phyloP scores from a whole-genome alignment of 2,797 vertebrate genomes.

The Luscinia megarhynchos region DNA sequence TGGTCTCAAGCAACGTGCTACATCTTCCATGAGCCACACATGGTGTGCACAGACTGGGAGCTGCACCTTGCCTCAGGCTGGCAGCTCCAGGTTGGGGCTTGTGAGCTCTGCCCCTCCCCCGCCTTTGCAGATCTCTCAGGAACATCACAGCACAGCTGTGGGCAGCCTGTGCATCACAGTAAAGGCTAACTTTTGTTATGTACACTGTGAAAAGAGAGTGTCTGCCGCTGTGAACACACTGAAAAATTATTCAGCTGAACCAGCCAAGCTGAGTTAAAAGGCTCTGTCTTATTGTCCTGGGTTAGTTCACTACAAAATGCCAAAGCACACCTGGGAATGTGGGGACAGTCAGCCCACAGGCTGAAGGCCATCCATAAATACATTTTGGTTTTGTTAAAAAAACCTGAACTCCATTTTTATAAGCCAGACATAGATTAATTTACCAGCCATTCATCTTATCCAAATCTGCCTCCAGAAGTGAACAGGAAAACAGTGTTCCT shows the following conservation, averaged over 20 bases:
- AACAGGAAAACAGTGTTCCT: background rate
- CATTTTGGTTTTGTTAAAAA: background rate
- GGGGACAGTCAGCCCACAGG: background rate
- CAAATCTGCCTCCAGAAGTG: background rate
- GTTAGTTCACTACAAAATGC: background rate
- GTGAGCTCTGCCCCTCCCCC: background rate
- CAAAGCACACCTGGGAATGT: background rate
- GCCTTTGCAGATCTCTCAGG: background rate
- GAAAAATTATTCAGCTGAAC: background rate
- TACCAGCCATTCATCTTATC: background rate
- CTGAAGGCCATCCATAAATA: background rate
- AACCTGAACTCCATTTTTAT: background rate
- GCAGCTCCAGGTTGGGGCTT: background rate
- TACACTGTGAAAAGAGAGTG: background rate
- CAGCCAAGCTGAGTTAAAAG: background rate
- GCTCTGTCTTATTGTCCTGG: rapidly evolving
- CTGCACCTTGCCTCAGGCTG: background rate
- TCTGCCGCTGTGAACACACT: background rate
- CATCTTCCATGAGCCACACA: background rate
- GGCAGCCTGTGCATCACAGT: background rate
- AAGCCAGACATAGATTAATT: background rate
- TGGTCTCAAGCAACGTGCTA: background rate
- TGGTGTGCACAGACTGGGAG: rapidly evolving
- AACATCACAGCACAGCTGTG: background rate
- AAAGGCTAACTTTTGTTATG: background rate